phyloP scores from a whole-genome alignment of 2,888 invertebrate species.

The Cordilura impudica region DNA sequence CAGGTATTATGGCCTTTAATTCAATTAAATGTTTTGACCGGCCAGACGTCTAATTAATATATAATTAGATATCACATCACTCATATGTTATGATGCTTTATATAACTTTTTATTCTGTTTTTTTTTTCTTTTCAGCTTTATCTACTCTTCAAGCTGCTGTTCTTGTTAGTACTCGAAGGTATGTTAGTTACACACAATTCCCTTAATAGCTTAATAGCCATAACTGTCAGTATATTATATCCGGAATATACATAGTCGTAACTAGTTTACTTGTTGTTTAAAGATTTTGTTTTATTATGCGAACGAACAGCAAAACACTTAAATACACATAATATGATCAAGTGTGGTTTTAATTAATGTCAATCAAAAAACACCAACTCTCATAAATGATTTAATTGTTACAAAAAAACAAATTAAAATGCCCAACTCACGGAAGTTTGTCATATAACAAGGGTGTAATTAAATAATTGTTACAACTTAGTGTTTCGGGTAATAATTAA shows the following conservation, averaged over 20 bases:
- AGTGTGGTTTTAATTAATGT: conserved; percentile 46
- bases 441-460: too few species aligned
- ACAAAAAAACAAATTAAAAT: too few species aligned
- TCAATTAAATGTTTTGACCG: not conserved
- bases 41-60: conserved; percentile 28
- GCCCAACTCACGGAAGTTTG: too few species aligned
- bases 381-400: too few species aligned
- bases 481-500: too few species aligned
- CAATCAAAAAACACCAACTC: conserved; percentile 46
- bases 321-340: conserved; percentile 38
- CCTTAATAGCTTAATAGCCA: conserved; percentile 40
- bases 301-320: not conserved
- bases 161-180: conserved; percentile 15
- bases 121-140: not conserved
- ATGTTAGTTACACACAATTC: conserved; percentile 26
- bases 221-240: too few species aligned
- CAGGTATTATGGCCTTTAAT: not conserved
- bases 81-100: conserved; percentile 24
- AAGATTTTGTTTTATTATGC: not conserved
- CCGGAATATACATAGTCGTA: too few species aligned
- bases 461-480: too few species aligned
- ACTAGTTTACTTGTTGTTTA: not conserved
- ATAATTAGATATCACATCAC: conserved; percentile 35
- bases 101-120: conserved; percentile 3
- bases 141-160: not conserved